Conservation (phyloP, 30 jellyfish, hydroid and myxozoan species). For the Rhopilema esculentum region DNA sequence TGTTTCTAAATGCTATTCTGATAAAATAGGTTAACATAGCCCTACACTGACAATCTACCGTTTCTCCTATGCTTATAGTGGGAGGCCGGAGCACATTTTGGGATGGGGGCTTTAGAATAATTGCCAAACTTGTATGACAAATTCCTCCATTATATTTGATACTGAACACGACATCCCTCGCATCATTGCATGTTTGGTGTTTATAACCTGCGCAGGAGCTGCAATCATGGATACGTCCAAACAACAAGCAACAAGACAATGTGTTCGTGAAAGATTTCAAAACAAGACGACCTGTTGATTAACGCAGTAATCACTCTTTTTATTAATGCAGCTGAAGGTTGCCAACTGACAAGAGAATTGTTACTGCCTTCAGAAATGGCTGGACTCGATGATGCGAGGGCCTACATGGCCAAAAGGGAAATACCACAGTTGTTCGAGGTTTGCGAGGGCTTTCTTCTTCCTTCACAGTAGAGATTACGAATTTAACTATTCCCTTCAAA, state of each 20-base stretch:
- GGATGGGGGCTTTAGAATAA: too few species aligned
- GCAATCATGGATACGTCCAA: background rate
- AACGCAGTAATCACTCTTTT: background rate
- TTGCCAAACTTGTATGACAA: too few species aligned
- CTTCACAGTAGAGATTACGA: too few species aligned
- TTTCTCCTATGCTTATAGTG: too few species aligned
- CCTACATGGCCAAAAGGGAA: conserved; percentile 86
- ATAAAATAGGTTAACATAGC: too few species aligned
- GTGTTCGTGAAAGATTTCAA: background rate
- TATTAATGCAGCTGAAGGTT: background rate
- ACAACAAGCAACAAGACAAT: background rate
- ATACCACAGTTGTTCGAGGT: conserved; percentile 98
- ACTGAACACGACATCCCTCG: too few species aligned
- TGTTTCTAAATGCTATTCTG: too few species aligned
- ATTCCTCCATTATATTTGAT: too few species aligned
- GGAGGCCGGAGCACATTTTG: too few species aligned
- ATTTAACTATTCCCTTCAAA: too few species aligned
- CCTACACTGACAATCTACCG: too few species aligned
- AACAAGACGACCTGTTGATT: background rate
- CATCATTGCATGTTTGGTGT: too few species aligned
- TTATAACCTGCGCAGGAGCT: background rate
- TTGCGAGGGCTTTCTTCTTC: background rate
- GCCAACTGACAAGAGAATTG: conserved; percentile 2
- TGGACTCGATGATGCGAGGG: conserved; percentile 88
- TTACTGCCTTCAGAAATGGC: conserved; percentile 31